Base-by-base conservation (phyloP, 2,888 invertebrate species). In the Nemotelus nigrinus region DNA sequence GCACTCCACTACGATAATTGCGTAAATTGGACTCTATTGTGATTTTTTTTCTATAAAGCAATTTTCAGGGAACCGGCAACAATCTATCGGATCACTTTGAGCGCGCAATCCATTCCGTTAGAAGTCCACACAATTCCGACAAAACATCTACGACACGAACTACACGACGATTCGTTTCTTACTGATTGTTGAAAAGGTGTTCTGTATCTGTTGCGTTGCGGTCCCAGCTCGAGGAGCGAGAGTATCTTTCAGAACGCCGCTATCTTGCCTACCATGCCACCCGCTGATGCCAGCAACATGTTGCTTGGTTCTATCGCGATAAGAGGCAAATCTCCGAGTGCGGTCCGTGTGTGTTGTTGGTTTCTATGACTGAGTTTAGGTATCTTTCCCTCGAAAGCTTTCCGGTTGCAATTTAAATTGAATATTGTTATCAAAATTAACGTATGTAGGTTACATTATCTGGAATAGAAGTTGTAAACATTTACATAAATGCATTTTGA, bases 261-360 rank as follows among this genome's bases (percentile, higher is more conserved):
- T 25, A 3, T 10, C 5, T 25, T 57, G 57, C 41, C 3, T 3
- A 2, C 39, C 3, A 25, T 41, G 60, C 58, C 58, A 58, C 58
- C 58, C 58, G 58, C 58, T 25, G 60, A 41, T 60, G 60, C 60
- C 60, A 60, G 39, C 60, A 60, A 39, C 60, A 60, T 60, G 60
- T 39, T 39, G 60, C 60, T 60, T 39, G 25, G 25, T 25, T 25
- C 25, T 25, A 25, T 25, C 0, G 25, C 25, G 25, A 25, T 25
- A 0, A 25, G 25, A 25, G 25, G 25, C 25, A 25, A 25, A 25
- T 0, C 25, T 25, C 25, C 0, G 25, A 25, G 25, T 25, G 25
- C 25, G 25, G 25, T 25, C 25, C 1, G 25, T 25, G 25, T 25
- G 25, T 25, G 25, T 25, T 25, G 25, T 25, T 25, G 25, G 25